Conservation (phyloP, 2,888 invertebrate genomes). For the Drosophila suboccidentalis region DNA sequence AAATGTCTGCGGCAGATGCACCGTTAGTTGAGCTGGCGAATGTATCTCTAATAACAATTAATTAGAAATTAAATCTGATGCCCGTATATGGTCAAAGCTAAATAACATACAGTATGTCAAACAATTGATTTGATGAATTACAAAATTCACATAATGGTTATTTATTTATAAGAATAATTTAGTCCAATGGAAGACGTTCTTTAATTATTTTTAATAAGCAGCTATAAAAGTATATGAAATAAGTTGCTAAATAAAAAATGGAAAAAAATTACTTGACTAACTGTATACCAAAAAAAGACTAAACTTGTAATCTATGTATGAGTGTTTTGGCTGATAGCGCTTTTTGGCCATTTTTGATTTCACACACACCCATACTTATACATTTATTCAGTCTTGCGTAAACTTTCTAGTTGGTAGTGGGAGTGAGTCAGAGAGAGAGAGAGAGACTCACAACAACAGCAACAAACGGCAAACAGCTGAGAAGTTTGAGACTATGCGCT, state of each 20-base stretch:
- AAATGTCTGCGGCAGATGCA: constrained; percentile 59
- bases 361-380: constrained; percentile 28
- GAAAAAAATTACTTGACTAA: neutral
- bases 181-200: neutral
- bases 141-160: neutral
- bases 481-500: constrained; percentile 46
- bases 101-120: constrained; percentile 1
- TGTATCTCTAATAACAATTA: constrained; percentile 60
- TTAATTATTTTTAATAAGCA: neutral
- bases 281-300: neutral
- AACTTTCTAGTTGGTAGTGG: constrained; percentile 52
- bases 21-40: constrained; percentile 55
- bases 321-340: constrained; percentile 57
- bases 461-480: constrained; percentile 64
- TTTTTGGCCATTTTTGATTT: constrained; percentile 63
- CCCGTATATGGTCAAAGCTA: constrained; percentile 43
- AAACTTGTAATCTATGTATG: constrained; percentile 43
- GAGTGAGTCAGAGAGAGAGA: constrained; percentile 58
- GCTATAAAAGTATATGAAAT: neutral
- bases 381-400: constrained; percentile 65
- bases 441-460: constrained; percentile 21
- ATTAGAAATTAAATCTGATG: constrained; percentile 50
- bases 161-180: neutral
- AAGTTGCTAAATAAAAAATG: neutral
- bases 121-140: neutral